Evolutionary conservation across 2,888 invertebrate genomes (phyloP), one percentile per base, ranked within the genome.

Genomic region (Eustalomyia histrio): DNA sequence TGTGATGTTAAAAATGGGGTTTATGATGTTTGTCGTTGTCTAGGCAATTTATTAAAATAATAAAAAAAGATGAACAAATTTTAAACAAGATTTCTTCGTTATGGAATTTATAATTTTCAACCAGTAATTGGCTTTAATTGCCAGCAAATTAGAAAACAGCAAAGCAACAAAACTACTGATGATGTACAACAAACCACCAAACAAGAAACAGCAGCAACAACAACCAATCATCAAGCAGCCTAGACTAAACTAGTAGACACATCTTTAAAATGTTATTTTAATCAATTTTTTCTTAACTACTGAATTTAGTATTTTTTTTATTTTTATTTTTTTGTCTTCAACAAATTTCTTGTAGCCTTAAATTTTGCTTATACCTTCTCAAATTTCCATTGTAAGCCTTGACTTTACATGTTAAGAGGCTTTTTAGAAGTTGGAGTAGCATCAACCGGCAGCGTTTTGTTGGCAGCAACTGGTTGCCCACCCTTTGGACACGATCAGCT

Each of bases 401-500:
- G 17, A 61, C 43, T 29, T 81, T 81, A 81, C 78, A 81, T 74
- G 55, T 55, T 53, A 60, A 69, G 63, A 55, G 64, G 73, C 43
- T 60, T 43, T 69, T 55, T 55, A 72, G 72, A 47, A 72, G 64
- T 60, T 60, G 60, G 65, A 76, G 82, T 80, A 83, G 80, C 78
- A 76, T 57, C 76, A 80, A 80, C 83, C 78, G 69, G 78, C 81
- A 81, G 81, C 81, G 78, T 81, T 81, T 81, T 81, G 69, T 76
- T 76, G 63, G 68, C 78, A 74, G 81, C 81, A 81, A 81, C 81
- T 74, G 81, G 74, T 78, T 81, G 76, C 81, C 81, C 81, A 81
- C 81, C 81, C 81, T 81, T 81, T 74, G 81, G 81, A 81, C 81
- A 81, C 81, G 81, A 81, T 81, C 81, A 81, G 78, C 78, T 71